A percentile compares a stretch with the other conserved stretches of the same genome.
These are phyloP conservation scores for Serripes groenlandicus DNA, from an alignment of 2,888 invertebrate genomes.

Conservation along the genomic window DNA sequence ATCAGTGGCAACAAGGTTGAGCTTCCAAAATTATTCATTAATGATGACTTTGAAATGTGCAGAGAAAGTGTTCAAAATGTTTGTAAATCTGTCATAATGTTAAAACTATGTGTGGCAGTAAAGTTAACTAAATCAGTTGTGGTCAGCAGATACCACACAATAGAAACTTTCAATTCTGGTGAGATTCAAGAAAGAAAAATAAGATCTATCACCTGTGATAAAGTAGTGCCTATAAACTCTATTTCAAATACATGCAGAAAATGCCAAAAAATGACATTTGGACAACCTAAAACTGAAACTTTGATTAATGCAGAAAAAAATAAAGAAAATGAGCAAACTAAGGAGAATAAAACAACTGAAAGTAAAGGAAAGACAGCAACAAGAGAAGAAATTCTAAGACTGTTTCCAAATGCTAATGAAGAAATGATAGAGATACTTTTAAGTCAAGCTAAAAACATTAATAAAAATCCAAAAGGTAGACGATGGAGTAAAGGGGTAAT, in stretches of 20 bases:
- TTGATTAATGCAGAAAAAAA: neutral
- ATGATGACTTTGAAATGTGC: conserved; percentile 12
- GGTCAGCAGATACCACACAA: conserved; percentile 37
- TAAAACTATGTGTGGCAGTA: conserved; percentile 43
- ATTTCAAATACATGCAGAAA: conserved; percentile 11
- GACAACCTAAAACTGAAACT: neutral
- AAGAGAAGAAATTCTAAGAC: conserved; percentile 12
- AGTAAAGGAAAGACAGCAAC: too few species aligned
- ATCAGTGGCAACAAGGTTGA: conserved; percentile 25
- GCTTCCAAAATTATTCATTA: conserved; percentile 12
- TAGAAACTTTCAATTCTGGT: conserved; percentile 15
- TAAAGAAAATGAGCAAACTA: neutral
- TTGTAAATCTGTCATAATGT: conserved; percentile 16
- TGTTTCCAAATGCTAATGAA: conserved; percentile 34
- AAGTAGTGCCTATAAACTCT: neutral
- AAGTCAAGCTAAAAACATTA: conserved; percentile 42
- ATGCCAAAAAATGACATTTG: conserved; percentile 17
- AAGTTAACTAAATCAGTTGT: conserved; percentile 33
- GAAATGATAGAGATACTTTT: conserved; percentile 50
- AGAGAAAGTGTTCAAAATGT: conserved; percentile 35
- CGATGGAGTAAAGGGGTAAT: conserved; percentile 41
- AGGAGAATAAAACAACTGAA: neutral
- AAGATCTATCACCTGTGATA: conserved; percentile 3
- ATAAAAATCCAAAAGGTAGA: conserved; percentile 32
- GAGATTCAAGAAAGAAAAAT: neutral